Evolutionary conservation across 30 jellyfish, hydroid and myxozoan species (phyloP).

Genomic region (Sanderia malayensis): DNA sequence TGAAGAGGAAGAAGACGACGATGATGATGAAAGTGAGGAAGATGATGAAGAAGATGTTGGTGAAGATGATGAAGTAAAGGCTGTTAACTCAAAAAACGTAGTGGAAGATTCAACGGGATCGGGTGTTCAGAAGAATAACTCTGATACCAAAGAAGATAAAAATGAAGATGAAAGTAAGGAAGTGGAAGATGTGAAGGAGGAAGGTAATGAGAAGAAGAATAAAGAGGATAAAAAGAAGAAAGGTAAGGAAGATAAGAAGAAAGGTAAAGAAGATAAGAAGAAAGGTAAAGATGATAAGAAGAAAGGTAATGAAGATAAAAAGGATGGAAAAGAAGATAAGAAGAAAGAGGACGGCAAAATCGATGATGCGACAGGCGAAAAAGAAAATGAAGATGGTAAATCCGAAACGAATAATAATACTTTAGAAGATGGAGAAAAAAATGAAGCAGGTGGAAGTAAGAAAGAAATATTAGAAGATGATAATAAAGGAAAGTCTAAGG

Average conservation of each 20-base stretch:
- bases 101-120: background rate
- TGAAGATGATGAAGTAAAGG: conserved; percentile 25
- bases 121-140: no score
- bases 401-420: background rate
- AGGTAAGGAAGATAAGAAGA: background rate
- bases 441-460: background rate
- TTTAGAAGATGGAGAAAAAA: background rate
- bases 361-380: background rate
- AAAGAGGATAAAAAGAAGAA: conserved; percentile 9
- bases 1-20: conserved; percentile 24
- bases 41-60: conserved; percentile 23
- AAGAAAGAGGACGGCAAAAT: conserved; percentile 1
- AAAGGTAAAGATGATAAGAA: background rate
- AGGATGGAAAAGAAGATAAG: background rate
- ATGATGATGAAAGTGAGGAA: conserved; percentile 19
- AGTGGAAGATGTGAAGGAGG: background rate
- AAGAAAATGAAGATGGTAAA: background rate
- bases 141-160: no score
- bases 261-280: conserved; percentile 5
- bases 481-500: conserved; percentile 29
- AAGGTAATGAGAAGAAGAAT: background rate
- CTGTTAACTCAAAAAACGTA: background rate
- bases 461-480: background rate
- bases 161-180: conserved; percentile 22
- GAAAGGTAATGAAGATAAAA: background rate